Evolutionary conservation across 2,888 invertebrate species (phyloP), one percentile per base, ranked within the genome.

Genomic region (Catocala sponsa): DNA sequence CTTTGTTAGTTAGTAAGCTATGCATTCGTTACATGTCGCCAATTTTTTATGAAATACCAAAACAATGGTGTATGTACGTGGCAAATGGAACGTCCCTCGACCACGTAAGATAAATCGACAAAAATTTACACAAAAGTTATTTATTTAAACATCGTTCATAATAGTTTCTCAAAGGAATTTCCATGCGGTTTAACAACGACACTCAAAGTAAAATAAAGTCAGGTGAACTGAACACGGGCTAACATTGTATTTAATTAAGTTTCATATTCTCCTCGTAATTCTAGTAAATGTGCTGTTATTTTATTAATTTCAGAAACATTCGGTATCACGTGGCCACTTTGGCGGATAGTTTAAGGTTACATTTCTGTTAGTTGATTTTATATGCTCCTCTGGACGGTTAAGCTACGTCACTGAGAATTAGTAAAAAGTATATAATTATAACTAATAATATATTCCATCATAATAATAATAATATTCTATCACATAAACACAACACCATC

Each of bases 191-290:
- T 49, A 49, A 53, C 53, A 11, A 33, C 56, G 5, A 44, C 43
- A 49, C 44, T 48, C 38, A 42, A 0, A 13, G 38, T 48, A 13
- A 59, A 51, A 43, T 48, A 58, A 11, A 58, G 43, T 47, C 43
- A 58, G 43, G 32, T 32, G 47, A 25, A 48, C 15, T 38, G 38
- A 58, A 43, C 41, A 48, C 57, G 47, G 49, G 42, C 10, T 54
- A 62, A 62, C 63, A 65, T 63, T 38, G 76, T 71, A 68, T 72
- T 63, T 72, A 68, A 73, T 75, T 59, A 73, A 59, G 63, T 63
- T 59, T 73, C 63, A 63, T 59, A 69, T 69, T 72, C 59, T 50
- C 44, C 42, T 50, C 58, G 49, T 59, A 56, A 60, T 67, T 70
- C 33, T 59, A 50, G 47, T 1, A 44, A 69, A 66, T 64, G 50